phyloP scores from a whole-genome alignment of 2,888 invertebrate genomes.

The Entomobrya proxima region DNA sequence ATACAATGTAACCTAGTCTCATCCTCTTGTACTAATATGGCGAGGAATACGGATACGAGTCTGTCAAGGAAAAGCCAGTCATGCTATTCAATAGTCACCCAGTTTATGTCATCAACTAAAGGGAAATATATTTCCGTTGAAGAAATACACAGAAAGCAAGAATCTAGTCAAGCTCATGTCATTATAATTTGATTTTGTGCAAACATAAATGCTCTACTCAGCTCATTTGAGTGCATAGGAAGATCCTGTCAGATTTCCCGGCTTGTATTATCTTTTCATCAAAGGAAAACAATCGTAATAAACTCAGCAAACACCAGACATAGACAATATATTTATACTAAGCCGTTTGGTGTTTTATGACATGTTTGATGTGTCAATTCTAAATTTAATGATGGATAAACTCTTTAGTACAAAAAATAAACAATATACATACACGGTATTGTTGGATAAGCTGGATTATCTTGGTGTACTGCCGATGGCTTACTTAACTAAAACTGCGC shows the following conservation, averaged over 20 bases:
- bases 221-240: background rate
- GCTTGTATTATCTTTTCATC: background rate
- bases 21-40: background rate
- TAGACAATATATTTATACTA: background rate
- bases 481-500: background rate
- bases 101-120: background rate
- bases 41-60: background rate
- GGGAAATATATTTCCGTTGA: slow-evolving; percentile 51
- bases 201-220: background rate
- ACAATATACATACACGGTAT: too few species aligned
- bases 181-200: background rate
- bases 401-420: too few species aligned
- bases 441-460: too few species aligned
- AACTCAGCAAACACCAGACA: background rate
- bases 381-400: too few species aligned
- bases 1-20: slow-evolving; percentile 39
- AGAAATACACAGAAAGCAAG: background rate
- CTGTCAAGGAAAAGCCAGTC: background rate
- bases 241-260: slow-evolving; percentile 18
- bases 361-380: too few species aligned
- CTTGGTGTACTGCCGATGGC: background rate
- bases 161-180: background rate
- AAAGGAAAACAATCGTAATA: background rate
- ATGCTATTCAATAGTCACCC: background rate
- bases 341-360: too few species aligned